Evolutionary conservation across 1,140 invertebrate genomes (phyloP).

Genomic region (Dreissena polymorpha): DNA sequence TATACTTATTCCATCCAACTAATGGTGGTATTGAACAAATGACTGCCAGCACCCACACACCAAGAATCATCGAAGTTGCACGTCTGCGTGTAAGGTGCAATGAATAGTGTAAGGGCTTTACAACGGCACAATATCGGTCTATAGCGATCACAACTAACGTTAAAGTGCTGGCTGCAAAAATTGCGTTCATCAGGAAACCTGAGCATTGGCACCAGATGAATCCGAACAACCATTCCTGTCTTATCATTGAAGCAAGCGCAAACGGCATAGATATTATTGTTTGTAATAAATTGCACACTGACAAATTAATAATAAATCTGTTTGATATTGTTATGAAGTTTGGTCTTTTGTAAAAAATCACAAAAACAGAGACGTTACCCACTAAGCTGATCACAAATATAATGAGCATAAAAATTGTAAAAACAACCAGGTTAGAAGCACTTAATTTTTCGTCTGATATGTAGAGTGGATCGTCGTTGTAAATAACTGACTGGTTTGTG

Average conservation of each 20-base stretch:
- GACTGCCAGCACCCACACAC: conserved; percentile 82
- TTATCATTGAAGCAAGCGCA: conserved; percentile 79
- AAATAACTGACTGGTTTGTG: no score
- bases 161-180: conserved; percentile 83
- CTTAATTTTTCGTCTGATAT: background rate
- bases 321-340: conserved; percentile 84
- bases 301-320: conserved; percentile 87
- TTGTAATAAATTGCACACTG: conserved; percentile 84
- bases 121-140: conserved; percentile 91
- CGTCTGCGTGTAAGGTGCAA: conserved; percentile 88
- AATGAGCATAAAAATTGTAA: conserved; percentile 56
- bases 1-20: conserved; percentile 74
- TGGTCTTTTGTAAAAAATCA: conserved; percentile 83
- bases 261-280: conserved; percentile 84
- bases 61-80: conserved; percentile 85
- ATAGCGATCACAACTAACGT: conserved; percentile 90
- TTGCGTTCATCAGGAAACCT: conserved; percentile 81
- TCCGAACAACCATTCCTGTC: conserved; percentile 75
- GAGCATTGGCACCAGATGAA: conserved; percentile 80
- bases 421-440: conserved; percentile 23
- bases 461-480: background rate
- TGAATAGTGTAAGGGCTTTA: conserved; percentile 75
- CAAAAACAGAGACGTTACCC: conserved; percentile 82
- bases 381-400: conserved; percentile 78
- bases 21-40: conserved; percentile 72